Conservation (phyloP, 2,113 vertebrate species). For the Vulpes vulpes region DNA sequence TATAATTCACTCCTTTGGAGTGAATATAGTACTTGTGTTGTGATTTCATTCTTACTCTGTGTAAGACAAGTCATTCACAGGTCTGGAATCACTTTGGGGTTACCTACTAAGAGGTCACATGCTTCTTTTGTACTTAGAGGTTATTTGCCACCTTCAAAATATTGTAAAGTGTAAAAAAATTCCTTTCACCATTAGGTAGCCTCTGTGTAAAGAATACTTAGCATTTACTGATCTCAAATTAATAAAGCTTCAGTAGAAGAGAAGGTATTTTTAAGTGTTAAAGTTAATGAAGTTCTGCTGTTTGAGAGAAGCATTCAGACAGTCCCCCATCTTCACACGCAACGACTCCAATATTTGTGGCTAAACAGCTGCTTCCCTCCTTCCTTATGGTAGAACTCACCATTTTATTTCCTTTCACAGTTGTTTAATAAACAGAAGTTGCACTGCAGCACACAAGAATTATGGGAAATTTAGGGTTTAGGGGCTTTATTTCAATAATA, state of each 20-base stretch:
- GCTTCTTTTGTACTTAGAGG: not conserved
- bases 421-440: conserved; percentile 21
- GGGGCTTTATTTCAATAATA: not conserved
- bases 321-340: not conserved
- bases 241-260: not conserved
- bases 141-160: conserved; percentile 6
- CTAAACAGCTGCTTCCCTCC: not conserved
- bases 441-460: not conserved
- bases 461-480: not conserved
- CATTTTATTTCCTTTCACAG: conserved; percentile 48
- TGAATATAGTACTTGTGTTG: not conserved
- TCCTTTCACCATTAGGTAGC: not conserved
- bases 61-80: not conserved
- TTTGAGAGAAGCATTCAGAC: not conserved
- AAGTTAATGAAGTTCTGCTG: not conserved
- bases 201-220: not conserved
- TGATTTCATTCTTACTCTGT: not conserved
- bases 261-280: not conserved
- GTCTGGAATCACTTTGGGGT: not conserved
- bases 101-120: conserved; percentile 12
- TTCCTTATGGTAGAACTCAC: not conserved
- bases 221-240: not conserved
- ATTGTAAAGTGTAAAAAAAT: not conserved
- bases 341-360: not conserved
- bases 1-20: not conserved